These are phyloP conservation scores for Paracentrotus lividus DNA, from an alignment of 53 echinoderm and acorn worm species.

Conservation along the genomic window DNA sequence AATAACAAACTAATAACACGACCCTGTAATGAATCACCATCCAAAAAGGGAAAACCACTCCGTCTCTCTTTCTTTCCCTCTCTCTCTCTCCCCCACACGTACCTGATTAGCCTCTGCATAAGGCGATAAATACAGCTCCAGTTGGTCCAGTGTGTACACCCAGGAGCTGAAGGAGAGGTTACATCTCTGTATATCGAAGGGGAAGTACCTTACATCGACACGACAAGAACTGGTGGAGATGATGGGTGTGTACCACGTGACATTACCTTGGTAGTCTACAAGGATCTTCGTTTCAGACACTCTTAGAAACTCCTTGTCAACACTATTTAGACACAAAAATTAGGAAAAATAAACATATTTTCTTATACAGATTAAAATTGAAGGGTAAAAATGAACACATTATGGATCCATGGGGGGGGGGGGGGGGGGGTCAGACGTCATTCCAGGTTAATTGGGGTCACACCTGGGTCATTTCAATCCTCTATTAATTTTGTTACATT, in stretches of 20 bases:
- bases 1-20: too few relatives aligned
- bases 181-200: conserved; percentile 78
- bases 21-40: too few relatives aligned
- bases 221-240: conserved; percentile 76
- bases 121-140: conserved; percentile 62
- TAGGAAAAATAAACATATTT: too few relatives aligned
- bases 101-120: conserved; percentile 75
- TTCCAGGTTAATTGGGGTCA: too few relatives aligned
- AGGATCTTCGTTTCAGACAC: conserved; percentile 53
- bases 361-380: too few relatives aligned
- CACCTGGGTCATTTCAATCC: too few relatives aligned
- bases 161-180: conserved; percentile 78
- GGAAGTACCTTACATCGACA: conserved; percentile 73
- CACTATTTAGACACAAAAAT: conserved; percentile 58
- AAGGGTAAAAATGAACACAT: too few relatives aligned
- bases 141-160: conserved; percentile 37
- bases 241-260: conserved; percentile 79
- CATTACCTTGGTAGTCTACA: conserved; percentile 64
- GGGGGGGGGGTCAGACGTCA: too few relatives aligned
- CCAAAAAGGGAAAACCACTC: too few relatives aligned
- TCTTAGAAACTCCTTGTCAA: conserved; percentile 74
- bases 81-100: conserved; percentile 6
- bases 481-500: too few relatives aligned
- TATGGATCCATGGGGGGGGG: too few relatives aligned
- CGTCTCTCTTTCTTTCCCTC: background rate